These are phyloP conservation scores for Galeopsomyia nigrocyanea DNA, from an alignment of 2,888 invertebrate genomes.

Conservation along the genomic window DNA sequence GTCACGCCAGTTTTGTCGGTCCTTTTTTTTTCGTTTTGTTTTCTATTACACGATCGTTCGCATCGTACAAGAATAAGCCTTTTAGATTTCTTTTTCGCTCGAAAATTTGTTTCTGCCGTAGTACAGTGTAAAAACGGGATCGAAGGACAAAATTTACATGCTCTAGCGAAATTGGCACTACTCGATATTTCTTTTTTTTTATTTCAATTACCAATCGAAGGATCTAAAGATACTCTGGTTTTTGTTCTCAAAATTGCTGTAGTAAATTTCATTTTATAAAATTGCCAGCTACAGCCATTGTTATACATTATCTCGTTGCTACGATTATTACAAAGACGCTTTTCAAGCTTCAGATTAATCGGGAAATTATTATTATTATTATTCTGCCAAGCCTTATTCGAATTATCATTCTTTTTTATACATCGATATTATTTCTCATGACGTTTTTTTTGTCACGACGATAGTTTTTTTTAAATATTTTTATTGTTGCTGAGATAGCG, in stretches of 20 bases:
- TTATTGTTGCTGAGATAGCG: background rate
- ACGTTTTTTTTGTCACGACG: background rate
- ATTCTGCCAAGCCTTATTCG: too few species aligned
- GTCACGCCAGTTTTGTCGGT: background rate
- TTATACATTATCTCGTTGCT: too few species aligned
- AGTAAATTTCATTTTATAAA: constrained; percentile 15
- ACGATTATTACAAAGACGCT: too few species aligned
- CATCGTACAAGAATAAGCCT: constrained; percentile 40
- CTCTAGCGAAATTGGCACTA: constrained; percentile 37
- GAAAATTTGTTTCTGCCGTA: constrained; percentile 1
- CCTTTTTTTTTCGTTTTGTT: background rate
- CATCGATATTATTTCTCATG: background rate
- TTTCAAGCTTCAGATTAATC: too few species aligned
- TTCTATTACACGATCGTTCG: background rate
- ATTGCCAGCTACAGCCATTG: constrained; percentile 17
- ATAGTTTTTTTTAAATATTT: background rate
- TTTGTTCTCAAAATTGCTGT: background rate
- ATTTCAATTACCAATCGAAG: background rate
- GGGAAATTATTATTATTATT: too few species aligned
- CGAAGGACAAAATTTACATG: constrained; percentile 1
- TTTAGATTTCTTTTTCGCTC: background rate
- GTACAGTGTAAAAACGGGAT: constrained; percentile 14
- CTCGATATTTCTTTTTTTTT: background rate
- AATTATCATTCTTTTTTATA: background rate
- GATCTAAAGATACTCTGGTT: background rate